These are phyloP conservation scores for Actenoides hombroni DNA, from an alignment of 2,113 vertebrate species.

Conservation along the genomic window DNA sequence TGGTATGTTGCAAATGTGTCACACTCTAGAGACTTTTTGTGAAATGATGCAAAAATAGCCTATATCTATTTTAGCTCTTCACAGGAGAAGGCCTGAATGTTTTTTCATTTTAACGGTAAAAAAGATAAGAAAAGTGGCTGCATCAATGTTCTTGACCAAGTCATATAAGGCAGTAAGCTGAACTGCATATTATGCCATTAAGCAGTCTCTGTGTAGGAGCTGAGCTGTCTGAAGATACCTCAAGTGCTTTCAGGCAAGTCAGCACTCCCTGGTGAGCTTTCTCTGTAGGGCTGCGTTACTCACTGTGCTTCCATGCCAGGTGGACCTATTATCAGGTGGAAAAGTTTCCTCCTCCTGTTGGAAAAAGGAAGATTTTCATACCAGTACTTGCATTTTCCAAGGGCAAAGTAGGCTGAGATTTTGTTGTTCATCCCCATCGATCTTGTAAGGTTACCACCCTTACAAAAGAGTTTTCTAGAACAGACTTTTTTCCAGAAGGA, in stretches of 20 bases:
- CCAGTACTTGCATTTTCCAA: background rate
- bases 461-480: background rate
- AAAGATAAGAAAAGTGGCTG: background rate
- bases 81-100: background rate
- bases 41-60: background rate
- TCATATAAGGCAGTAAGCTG: background rate
- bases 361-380: background rate
- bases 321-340: background rate
- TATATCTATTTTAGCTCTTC: background rate
- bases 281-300: background rate
- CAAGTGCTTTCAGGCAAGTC: background rate
- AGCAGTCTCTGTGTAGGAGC: background rate
- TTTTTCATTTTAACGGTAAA: background rate
- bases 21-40: background rate
- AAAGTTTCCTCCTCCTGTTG: background rate
- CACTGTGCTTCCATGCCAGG: background rate
- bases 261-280: background rate
- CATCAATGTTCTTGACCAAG: background rate
- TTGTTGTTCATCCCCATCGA: background rate
- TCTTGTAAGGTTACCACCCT: background rate
- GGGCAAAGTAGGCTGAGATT: background rate
- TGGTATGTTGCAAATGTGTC: background rate
- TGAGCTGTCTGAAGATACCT: background rate
- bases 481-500: background rate
- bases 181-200: background rate